phyloP scores from a whole-genome alignment of 2,797 vertebrate species.

The Meriones psammophilus region DNA sequence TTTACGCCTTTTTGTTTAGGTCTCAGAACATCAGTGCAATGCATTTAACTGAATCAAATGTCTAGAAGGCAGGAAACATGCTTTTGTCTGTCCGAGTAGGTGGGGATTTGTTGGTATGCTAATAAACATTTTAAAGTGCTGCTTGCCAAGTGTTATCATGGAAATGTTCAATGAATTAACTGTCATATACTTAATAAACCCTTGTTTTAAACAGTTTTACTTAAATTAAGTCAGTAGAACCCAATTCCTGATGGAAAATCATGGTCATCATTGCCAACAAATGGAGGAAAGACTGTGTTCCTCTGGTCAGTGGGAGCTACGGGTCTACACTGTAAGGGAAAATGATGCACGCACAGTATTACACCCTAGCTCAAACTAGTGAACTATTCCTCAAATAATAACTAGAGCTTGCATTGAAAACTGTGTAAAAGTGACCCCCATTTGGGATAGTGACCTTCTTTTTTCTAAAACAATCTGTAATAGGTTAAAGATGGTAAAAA shows the following conservation, averaged over 20 bases:
- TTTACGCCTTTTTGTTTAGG: not conserved
- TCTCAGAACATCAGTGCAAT: not conserved
- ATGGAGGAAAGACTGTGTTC: not conserved
- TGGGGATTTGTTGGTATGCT: not conserved
- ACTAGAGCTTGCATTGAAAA: not conserved
- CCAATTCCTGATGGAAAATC: conserved; percentile 13
- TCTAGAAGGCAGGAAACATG: not conserved
- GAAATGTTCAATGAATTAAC: not conserved
- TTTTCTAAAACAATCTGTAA: not conserved
- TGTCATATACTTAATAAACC: not conserved
- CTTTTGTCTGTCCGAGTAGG: not conserved
- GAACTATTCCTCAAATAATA: not conserved
- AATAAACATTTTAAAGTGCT: not conserved
- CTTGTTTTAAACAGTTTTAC: not conserved
- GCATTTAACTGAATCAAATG: not conserved
- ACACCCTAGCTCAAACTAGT: not conserved
- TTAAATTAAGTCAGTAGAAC: not conserved
- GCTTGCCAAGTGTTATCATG: not conserved
- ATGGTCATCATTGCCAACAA: not conserved
- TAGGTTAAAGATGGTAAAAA: not conserved
- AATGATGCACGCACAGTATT: not conserved
- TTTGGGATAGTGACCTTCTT: not conserved
- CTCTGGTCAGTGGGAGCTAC: not conserved
- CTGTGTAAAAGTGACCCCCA: not conserved
- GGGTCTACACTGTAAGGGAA: not conserved